A percentile compares a stretch with the other conserved stretches of the same genome.
These are phyloP conservation scores for Hypocryptadius cinnamomeus DNA, from an alignment of 2,113 vertebrate species.

Conservation along the genomic window DNA sequence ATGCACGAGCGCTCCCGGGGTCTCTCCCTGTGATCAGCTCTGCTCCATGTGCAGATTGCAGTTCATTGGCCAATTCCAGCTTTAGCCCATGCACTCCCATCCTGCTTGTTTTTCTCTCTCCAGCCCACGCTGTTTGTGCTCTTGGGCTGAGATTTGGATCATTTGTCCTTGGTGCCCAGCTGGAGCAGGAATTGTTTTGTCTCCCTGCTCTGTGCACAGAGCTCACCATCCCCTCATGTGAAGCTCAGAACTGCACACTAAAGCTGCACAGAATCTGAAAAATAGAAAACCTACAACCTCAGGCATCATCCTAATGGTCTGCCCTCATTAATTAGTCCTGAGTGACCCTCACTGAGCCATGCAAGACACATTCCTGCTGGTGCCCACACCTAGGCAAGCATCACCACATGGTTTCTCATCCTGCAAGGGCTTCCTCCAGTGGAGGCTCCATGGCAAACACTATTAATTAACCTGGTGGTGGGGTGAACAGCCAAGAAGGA, in stretches of 20 bases:
- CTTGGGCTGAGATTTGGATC: neutral
- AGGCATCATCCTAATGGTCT: neutral
- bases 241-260: neutral
- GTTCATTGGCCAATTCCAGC: neutral
- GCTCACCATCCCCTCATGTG: rapidly evolving
- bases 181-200: neutral
- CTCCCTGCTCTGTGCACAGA: neutral
- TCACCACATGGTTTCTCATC: neutral
- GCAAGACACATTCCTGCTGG: neutral
- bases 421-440: neutral
- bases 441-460: neutral
- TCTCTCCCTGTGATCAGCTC: neutral
- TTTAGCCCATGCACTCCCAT: neutral
- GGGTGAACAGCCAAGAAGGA: neutral
- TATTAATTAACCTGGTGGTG: neutral
- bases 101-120: neutral
- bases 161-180: neutral
- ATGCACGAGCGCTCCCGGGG: neutral
- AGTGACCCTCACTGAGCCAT: neutral
- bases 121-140: neutral
- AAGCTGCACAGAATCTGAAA: neutral
- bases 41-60: neutral
- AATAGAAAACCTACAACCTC: neutral
- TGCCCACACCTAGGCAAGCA: neutral
- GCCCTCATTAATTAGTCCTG: neutral